Percentiles rank a stretch among this genome's conserved stretches.
Evolutionary conservation across 2,113 vertebrate species (phyloP).

Genomic region (Poeciliopsis retropinna): DNA sequence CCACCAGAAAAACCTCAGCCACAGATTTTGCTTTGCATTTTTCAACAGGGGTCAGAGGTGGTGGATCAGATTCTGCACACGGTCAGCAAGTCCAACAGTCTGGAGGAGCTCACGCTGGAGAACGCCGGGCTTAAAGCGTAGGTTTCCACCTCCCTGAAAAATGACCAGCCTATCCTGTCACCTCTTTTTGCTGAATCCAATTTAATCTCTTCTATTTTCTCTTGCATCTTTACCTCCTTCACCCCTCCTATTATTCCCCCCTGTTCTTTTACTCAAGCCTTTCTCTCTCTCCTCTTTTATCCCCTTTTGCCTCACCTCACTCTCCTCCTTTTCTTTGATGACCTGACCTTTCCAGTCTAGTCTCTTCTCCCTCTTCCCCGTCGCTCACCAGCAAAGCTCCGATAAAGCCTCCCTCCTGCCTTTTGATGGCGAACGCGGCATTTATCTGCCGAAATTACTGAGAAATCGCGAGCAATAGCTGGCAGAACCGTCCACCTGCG

Average conservation of each 20-base stretch:
- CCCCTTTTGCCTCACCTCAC: constrained; percentile 21
- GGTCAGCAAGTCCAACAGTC: constrained; percentile 89
- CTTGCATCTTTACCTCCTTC: constrained; percentile 9
- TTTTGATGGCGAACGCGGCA: not conserved
- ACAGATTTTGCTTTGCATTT: not conserved
- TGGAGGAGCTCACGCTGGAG: constrained; percentile 93
- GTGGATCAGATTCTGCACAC: constrained; percentile 91
- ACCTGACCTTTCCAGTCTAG: constrained; percentile 54
- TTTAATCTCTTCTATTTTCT: constrained; percentile 22
- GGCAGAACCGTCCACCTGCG: constrained; percentile 25
- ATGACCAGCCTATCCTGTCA: constrained; percentile 9
- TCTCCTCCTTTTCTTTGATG: constrained; percentile 17
- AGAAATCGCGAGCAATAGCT: constrained; percentile 42
- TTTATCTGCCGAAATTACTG: constrained; percentile 24
- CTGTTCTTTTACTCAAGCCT: constrained; percentile 22
- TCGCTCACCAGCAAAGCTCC: constrained; percentile 22
- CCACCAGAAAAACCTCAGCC: not conserved
- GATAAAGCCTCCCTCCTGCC: constrained; percentile 21
- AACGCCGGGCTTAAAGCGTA: constrained; percentile 90
- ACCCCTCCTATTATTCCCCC: constrained; percentile 13
- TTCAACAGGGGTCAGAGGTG: constrained; percentile 88
- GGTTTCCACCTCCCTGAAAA: constrained; percentile 55
- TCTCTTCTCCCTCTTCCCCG: constrained; percentile 8
- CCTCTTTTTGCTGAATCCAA: constrained; percentile 22
- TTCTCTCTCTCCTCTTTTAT: constrained; percentile 5